These are phyloP conservation scores for Diacarnus erythraeanus DNA, from an alignment of 37 sponge, comb jelly and placozoan genomes.

Conservation along the genomic window DNA sequence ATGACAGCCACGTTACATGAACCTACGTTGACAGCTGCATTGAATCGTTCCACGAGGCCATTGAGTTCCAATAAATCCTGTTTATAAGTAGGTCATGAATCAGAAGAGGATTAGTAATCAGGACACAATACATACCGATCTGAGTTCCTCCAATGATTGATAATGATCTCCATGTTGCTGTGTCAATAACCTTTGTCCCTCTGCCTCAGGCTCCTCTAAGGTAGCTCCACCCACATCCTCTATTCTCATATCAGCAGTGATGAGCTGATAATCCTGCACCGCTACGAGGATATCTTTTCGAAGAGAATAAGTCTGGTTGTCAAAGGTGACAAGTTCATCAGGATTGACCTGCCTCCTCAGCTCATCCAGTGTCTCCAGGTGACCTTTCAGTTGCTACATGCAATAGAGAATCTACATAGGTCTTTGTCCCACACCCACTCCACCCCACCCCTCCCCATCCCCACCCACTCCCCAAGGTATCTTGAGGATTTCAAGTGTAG, in stretches of 20 bases:
- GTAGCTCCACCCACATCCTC: background rate
- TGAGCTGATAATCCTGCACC: slow-evolving; percentile 37
- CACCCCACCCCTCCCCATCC: too few relatives aligned
- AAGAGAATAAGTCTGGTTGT: slow-evolving; percentile 13
- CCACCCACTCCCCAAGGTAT: too few relatives aligned
- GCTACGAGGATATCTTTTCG: slow-evolving; percentile 27
- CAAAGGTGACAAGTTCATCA: slow-evolving; percentile 27
- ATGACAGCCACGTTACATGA: background rate
- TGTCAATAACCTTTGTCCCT: background rate
- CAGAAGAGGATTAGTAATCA: background rate
- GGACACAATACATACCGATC: slow-evolving; percentile 6
- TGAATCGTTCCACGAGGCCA: slow-evolving; percentile 8
- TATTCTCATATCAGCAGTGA: background rate
- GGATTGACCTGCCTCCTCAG: slow-evolving; percentile 34
- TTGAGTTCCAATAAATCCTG: slow-evolving; percentile 53
- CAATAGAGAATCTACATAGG: background rate
- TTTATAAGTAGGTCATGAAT: too few relatives aligned
- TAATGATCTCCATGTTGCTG: background rate
- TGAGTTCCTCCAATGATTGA: slow-evolving; percentile 57
- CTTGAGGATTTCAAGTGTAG: too few relatives aligned
- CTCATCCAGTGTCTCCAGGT: slow-evolving; percentile 62
- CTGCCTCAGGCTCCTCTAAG: background rate
- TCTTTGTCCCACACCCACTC: too few relatives aligned
- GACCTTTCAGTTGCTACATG: slow-evolving; percentile 60
- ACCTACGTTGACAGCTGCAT: slow-evolving; percentile 2